A percentile compares a stretch with the other conserved stretches of the same genome.
Evolutionary conservation across 2,888 invertebrate genomes (phyloP).

Genomic region (Platynereis dumerilii): DNA sequence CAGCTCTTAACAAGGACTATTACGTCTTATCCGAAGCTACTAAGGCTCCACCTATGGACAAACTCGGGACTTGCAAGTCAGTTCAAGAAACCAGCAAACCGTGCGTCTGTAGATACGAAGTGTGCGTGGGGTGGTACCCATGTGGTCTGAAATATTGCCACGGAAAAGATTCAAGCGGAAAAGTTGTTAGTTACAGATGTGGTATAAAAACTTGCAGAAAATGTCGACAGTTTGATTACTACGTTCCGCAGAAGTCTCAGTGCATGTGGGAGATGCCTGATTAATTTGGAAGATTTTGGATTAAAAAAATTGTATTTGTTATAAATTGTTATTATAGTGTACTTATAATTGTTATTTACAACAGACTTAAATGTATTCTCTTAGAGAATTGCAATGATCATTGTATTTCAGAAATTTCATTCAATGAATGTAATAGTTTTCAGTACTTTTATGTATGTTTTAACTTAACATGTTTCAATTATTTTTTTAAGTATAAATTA

Average conservation of each 20-base stretch:
- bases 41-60: conserved; percentile 66
- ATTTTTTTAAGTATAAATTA: too few species aligned
- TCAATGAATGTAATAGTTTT: too few species aligned
- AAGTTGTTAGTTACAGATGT: conserved; percentile 80
- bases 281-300: too few species aligned
- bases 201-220: conserved; percentile 94
- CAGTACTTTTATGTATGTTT: too few species aligned
- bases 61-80: conserved; percentile 65
- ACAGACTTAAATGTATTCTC: too few species aligned
- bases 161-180: conserved; percentile 74
- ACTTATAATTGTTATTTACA: too few species aligned
- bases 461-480: too few species aligned
- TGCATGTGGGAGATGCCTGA: conserved; percentile 69
- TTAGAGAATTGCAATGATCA: too few species aligned
- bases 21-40: conserved; percentile 69
- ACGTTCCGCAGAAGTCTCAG: conserved; percentile 81
- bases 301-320: too few species aligned
- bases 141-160: conserved; percentile 95
- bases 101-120: conserved; percentile 33
- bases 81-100: conserved; percentile 21
- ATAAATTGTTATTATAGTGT: too few species aligned
- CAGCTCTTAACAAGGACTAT: conserved; percentile 55
- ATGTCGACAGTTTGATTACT: conserved; percentile 87
- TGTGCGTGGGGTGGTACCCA: conserved; percentile 77
- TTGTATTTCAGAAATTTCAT: too few species aligned